A percentile compares a stretch with the other conserved stretches of the same genome.
Evolutionary conservation across 2,888 invertebrate species (phyloP).

Genomic region (Cantharis lateralis): DNA sequence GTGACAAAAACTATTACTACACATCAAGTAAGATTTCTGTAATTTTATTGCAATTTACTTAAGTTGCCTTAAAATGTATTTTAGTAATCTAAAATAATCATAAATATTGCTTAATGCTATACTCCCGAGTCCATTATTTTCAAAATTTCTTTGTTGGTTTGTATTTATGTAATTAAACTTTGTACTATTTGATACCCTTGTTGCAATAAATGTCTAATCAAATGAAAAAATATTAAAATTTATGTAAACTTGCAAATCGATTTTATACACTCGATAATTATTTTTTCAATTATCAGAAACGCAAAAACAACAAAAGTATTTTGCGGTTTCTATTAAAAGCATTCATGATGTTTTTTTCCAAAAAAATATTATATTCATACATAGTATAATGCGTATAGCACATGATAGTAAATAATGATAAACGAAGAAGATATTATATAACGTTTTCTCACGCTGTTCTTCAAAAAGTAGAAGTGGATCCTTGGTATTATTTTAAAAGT

Average conservation of each 20-base stretch:
- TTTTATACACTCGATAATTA: neutral
- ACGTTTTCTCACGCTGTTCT: neutral
- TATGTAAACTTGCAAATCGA: neutral
- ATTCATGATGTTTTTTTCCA: neutral
- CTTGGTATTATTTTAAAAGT: neutral
- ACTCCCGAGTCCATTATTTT: neutral
- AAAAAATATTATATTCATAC: neutral
- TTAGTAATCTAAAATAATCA: slow-evolving; percentile 43
- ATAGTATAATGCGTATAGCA: neutral
- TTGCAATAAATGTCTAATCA: neutral
- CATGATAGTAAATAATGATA: neutral
- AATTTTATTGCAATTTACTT: slow-evolving; percentile 46
- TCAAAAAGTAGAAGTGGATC: neutral
- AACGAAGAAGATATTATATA: neutral
- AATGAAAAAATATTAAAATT: neutral
- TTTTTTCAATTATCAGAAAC: neutral
- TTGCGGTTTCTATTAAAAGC: neutral
- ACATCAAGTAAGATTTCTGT: slow-evolving; percentile 33
- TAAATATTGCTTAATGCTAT: slow-evolving; percentile 43
- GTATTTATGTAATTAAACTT: neutral
- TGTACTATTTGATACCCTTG: neutral
- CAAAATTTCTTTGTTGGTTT: neutral
- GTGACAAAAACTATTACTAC: slow-evolving; percentile 43
- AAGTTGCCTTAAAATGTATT: slow-evolving; percentile 39
- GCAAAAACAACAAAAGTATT: neutral